Evolutionary conservation across 1,140 invertebrate species (phyloP).

Genomic region (Antheraea mylitta): DNA sequence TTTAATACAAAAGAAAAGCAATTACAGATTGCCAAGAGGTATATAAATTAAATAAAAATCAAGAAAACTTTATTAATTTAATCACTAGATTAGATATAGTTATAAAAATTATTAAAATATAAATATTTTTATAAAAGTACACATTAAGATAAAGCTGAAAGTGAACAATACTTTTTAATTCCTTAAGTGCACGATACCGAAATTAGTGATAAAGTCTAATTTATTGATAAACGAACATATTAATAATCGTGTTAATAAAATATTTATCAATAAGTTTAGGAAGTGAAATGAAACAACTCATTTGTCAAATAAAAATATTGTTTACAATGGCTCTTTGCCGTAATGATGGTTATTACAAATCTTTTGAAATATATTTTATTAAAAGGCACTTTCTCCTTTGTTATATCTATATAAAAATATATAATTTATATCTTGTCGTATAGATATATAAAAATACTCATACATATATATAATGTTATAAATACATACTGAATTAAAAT

Average conservation of each 20-base stretch:
- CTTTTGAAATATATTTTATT: neutral
- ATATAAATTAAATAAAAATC: no score
- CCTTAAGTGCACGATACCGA: neutral
- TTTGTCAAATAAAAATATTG: slow-evolving; percentile 1
- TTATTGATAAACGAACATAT: neutral
- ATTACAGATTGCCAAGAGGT: no score
- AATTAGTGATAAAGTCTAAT: neutral
- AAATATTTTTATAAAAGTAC: neutral
- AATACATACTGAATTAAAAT: neutral
- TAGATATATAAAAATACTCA: neutral
- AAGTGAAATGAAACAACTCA: neutral
- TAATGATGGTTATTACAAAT: neutral
- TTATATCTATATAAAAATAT: neutral
- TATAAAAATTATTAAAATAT: no score
- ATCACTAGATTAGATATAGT: no score
- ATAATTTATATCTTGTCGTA: neutral
- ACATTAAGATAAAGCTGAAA: neutral
- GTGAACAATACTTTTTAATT: neutral
- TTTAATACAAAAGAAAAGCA: no score
- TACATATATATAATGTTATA: neutral
- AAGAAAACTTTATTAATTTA: no score
- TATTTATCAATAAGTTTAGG: no score
- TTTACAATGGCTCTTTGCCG: no score
- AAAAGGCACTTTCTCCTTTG: neutral
- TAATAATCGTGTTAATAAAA: no score